A percentile compares a stretch with the other conserved stretches of the same genome.
phyloP scores from a whole-genome alignment of 2,797 vertebrate species.

The Otolemur crassicaudatus region DNA sequence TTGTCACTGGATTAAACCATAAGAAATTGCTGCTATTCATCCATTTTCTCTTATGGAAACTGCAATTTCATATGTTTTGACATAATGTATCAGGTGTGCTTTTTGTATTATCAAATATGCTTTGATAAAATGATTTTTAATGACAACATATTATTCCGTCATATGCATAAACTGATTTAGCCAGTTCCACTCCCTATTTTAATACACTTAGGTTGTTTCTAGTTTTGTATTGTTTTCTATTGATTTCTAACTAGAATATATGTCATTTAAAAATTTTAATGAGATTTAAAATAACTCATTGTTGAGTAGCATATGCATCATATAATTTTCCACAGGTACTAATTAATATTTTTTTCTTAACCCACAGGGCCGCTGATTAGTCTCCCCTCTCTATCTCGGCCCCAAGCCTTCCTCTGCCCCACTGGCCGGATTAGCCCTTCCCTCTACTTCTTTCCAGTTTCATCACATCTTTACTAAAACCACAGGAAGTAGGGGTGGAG shows the following conservation, averaged over 20 bases:
- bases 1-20: background rate
- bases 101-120: background rate
- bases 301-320: background rate
- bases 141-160: background rate
- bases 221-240: background rate
- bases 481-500: no score
- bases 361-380: background rate
- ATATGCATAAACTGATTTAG: background rate
- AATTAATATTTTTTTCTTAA: background rate
- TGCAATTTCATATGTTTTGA: background rate
- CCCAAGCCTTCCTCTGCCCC: no score
- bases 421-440: no score
- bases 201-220: background rate
- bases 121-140: slow-evolving; percentile 23
- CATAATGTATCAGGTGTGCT: background rate
- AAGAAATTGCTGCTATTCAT: background rate
- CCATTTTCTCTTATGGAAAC: background rate
- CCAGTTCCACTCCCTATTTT: background rate
- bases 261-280: background rate
- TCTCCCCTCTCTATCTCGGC: background rate
- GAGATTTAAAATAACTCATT: background rate
- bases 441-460: background rate
- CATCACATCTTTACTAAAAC: background rate
- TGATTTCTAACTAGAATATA: background rate
- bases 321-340: background rate